Percentiles rank a stretch among this genome's conserved stretches.
These are phyloP conservation scores for Lycodopsis pacificus DNA, from an alignment of 2,797 vertebrate species.

Conservation along the genomic window DNA sequence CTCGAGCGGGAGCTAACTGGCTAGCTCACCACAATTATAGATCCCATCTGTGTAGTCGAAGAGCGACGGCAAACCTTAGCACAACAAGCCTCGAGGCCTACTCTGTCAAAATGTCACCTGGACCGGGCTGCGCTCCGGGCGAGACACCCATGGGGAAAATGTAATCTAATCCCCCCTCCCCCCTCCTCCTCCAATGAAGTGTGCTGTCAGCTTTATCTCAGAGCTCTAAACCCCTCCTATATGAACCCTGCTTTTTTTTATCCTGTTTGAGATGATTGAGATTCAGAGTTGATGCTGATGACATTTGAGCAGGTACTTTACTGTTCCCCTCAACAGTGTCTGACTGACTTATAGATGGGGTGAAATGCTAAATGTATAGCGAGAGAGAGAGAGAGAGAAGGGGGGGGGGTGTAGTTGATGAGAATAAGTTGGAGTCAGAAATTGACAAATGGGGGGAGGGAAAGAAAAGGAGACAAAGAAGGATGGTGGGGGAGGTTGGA, in stretches of 20 bases:
- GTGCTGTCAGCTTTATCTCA: constrained; percentile 78
- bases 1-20: constrained; percentile 72
- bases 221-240: constrained; percentile 36
- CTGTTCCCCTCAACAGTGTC: constrained; percentile 30
- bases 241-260: constrained; percentile 41
- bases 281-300: constrained; percentile 75
- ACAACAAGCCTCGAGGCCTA: constrained; percentile 69
- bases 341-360: constrained; percentile 42
- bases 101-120: constrained; percentile 79
- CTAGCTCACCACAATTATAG: constrained; percentile 75
- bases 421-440: constrained; percentile 11
- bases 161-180: constrained; percentile 70
- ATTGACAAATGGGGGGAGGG: constrained; percentile 21
- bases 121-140: constrained; percentile 64
- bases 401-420: background rate
- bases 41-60: constrained; percentile 73
- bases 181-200: constrained; percentile 65
- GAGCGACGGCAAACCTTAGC: constrained; percentile 54
- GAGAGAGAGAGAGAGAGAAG: background rate
- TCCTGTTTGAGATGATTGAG: constrained; percentile 74
- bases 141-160: constrained; percentile 72
- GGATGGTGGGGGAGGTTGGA: constrained; percentile 3
- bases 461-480: constrained; percentile 19
- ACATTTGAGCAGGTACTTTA: constrained; percentile 72
- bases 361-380: constrained; percentile 43